These are phyloP conservation scores for Silurus aristotelis DNA, from an alignment of 2,797 vertebrate species.

Conservation along the genomic window DNA sequence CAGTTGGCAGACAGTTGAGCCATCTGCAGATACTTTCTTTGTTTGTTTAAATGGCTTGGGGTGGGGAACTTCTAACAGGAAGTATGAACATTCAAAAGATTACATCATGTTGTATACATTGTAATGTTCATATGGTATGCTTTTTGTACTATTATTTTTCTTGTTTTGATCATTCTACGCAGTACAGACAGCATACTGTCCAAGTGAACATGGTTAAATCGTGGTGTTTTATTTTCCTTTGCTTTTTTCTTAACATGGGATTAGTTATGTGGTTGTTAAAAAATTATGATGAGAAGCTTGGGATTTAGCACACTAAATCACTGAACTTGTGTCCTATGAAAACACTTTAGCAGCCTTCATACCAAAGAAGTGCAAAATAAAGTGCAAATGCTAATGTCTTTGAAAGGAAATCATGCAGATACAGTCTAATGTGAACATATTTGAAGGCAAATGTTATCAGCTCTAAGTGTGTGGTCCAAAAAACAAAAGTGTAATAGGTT, in stretches of 20 bases:
- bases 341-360: slow-evolving; percentile 36
- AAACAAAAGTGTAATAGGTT: slow-evolving; percentile 14
- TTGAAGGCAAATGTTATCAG: slow-evolving; percentile 27
- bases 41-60: neutral
- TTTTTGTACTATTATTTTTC: neutral
- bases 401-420: slow-evolving; percentile 43
- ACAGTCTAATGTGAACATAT: slow-evolving; percentile 41
- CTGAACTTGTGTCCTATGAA: slow-evolving; percentile 32
- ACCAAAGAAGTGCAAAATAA: slow-evolving; percentile 38
- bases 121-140: neutral
- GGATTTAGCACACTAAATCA: slow-evolving; percentile 30
- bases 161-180: neutral
- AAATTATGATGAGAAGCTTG: slow-evolving; percentile 23
- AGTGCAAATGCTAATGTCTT: slow-evolving; percentile 43
- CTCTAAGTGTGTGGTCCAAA: slow-evolving; percentile 52
- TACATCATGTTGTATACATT: neutral
- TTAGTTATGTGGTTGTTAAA: slow-evolving; percentile 44
- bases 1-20: neutral
- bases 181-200: neutral
- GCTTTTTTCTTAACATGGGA: slow-evolving; percentile 17
- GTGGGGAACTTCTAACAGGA: neutral
- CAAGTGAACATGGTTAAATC: neutral
- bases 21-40: neutral
- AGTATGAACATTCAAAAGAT: neutral
- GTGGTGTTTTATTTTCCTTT: slow-evolving; percentile 23